Evolutionary conservation across 2,113 vertebrate genomes (phyloP).

Genomic region (Serilophus lunatus): DNA sequence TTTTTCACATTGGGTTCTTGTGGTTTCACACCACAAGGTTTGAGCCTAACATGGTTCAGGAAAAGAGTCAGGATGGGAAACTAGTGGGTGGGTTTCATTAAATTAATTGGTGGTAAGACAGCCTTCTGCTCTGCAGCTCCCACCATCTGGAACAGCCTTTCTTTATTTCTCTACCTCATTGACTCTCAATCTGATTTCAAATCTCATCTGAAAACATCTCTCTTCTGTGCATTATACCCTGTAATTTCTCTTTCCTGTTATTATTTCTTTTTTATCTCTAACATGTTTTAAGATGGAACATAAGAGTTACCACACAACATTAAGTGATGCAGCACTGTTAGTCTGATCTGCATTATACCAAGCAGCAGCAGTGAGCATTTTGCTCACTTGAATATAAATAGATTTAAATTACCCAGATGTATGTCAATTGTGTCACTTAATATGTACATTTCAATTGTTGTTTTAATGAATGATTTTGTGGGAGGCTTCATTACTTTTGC

Average conservation of each 20-base stretch:
- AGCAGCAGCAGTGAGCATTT: neutral
- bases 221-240: slow-evolving; percentile 26
- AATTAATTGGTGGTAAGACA: slow-evolving; percentile 49
- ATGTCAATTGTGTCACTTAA: neutral
- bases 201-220: slow-evolving; percentile 53
- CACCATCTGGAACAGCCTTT: slow-evolving; percentile 43
- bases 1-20: slow-evolving; percentile 6
- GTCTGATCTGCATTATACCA: neutral
- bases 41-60: neutral
- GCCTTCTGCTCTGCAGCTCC: slow-evolving; percentile 51
- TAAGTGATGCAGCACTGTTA: neutral
- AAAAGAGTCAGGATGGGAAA: slow-evolving; percentile 42
- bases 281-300: neutral
- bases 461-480: slow-evolving; percentile 3
- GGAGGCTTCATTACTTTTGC: neutral
- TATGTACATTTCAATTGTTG: slow-evolving; percentile 14
- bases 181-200: slow-evolving; percentile 59
- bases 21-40: slow-evolving; percentile 24
- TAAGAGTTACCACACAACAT: neutral
- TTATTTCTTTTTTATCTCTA: slow-evolving; percentile 26
- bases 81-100: slow-evolving; percentile 52
- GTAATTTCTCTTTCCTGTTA: slow-evolving; percentile 16
- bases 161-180: slow-evolving; percentile 61
- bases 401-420: neutral
- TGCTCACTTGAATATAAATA: slow-evolving; percentile 1